A percentile compares a stretch with the other conserved stretches of the same genome.
These are phyloP conservation scores for Drosophila limbata DNA, from an alignment of 2,888 invertebrate genomes.

Conservation along the genomic window DNA sequence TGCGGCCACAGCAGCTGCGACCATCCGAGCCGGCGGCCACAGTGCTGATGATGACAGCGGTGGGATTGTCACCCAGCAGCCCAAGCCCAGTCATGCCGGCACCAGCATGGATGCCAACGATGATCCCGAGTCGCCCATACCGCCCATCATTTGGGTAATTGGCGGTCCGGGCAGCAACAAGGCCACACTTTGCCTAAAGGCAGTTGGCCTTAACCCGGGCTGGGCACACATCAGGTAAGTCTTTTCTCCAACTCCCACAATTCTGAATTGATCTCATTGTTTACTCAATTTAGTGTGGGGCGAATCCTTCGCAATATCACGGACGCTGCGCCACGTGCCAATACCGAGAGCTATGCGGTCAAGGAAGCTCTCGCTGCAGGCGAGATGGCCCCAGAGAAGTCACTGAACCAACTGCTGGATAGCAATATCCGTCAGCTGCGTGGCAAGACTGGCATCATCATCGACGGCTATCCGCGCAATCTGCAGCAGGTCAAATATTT, in stretches of 20 bases:
- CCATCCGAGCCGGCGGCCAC: conserved; percentile 29
- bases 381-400: conserved; percentile 92
- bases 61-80: conserved; percentile 75
- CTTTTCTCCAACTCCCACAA: not conserved
- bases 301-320: conserved; percentile 91
- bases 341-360: conserved; percentile 89
- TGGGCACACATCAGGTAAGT: conserved; percentile 90
- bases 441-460: conserved; percentile 91
- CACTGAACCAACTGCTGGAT: conserved; percentile 91
- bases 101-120: conserved; percentile 61
- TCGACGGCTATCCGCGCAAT: conserved; percentile 98
- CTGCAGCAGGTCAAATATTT: conserved; percentile 94
- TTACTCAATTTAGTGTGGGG: conserved; percentile 88
- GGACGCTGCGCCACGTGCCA: conserved; percentile 88
- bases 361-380: conserved; percentile 91
- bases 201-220: conserved; percentile 89
- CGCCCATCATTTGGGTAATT: conserved; percentile 88
- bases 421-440: conserved; percentile 88
- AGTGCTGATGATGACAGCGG: conserved; percentile 64
- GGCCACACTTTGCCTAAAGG: conserved; percentile 91
- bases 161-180: conserved; percentile 98
- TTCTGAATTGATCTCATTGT: not conserved
- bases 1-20: conserved; percentile 63
- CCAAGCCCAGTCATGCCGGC: conserved; percentile 58
- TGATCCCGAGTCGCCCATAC: conserved; percentile 62